phyloP scores from a whole-genome alignment of 2,113 vertebrate genomes.

The Aramus guarauna region DNA sequence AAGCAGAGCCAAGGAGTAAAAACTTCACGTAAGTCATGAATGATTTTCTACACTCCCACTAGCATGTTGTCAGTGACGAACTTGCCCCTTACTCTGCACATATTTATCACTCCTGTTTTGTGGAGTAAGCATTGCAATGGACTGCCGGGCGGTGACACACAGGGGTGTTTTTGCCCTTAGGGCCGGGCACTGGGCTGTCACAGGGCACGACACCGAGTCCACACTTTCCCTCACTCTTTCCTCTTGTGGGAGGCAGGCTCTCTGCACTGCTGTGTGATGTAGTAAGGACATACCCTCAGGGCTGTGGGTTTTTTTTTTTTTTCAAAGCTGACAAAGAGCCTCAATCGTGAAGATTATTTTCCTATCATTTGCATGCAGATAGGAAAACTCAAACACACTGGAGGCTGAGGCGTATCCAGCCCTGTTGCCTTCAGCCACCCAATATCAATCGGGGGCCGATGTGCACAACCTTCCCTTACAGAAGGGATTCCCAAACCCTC shows the following conservation, averaged over 20 bases:
- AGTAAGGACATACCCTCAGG: background rate
- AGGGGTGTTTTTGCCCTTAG: background rate
- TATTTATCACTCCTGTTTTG: background rate
- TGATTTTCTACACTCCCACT: background rate
- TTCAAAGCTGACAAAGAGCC: background rate
- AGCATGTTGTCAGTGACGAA: background rate
- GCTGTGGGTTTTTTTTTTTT: background rate
- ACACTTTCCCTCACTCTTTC: background rate
- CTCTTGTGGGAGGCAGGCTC: background rate
- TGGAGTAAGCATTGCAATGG: background rate
- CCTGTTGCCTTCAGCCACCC: background rate
- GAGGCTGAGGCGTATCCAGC: background rate
- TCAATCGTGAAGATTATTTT: background rate
- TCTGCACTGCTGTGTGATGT: background rate
- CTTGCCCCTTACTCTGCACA: background rate
- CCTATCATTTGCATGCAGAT: background rate
- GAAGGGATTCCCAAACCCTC: background rate
- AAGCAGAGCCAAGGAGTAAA: background rate
- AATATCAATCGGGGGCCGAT: rapidly evolving
- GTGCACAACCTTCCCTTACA: background rate
- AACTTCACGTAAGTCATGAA: background rate
- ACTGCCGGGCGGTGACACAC: background rate
- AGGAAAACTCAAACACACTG: background rate
- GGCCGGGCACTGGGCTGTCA: background rate
- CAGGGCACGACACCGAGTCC: rapidly evolving